phyloP scores from a whole-genome alignment of 2,113 vertebrate genomes.

The Prunella himalayana region DNA sequence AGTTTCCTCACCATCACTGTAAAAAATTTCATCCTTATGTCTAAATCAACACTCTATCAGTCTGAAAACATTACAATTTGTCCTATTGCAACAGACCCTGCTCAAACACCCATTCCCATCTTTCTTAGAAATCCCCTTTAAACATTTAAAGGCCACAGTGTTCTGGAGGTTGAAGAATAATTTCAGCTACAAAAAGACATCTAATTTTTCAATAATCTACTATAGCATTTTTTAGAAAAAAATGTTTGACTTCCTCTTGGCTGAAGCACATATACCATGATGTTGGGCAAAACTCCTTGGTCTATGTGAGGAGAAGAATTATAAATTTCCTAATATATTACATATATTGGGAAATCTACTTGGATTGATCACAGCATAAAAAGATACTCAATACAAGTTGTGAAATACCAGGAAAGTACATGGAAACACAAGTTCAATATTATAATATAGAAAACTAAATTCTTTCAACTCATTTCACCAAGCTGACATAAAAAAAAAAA shows the following conservation, averaged over 20 bases:
- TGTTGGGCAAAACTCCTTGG: not conserved
- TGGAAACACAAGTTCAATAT: not conserved
- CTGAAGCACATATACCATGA: not conserved
- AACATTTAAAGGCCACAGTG: not conserved
- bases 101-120: not conserved
- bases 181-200: not conserved
- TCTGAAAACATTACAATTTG: not conserved
- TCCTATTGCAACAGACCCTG: not conserved
- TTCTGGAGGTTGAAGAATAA: not conserved
- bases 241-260: not conserved
- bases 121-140: not conserved
- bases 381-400: not conserved
- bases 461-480: not conserved
- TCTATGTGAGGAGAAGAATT: not conserved
- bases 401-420: not conserved
- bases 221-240: not conserved
- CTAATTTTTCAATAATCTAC: not conserved
- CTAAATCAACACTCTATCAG: not conserved
- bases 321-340: not conserved
- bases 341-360: not conserved
- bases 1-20: accelerated
- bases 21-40: not conserved
- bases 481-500: not conserved
- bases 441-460: not conserved
- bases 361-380: not conserved